Base-by-base conservation (phyloP, 1,140 invertebrate genomes). In the Dermatophagoides farinae region DNA sequence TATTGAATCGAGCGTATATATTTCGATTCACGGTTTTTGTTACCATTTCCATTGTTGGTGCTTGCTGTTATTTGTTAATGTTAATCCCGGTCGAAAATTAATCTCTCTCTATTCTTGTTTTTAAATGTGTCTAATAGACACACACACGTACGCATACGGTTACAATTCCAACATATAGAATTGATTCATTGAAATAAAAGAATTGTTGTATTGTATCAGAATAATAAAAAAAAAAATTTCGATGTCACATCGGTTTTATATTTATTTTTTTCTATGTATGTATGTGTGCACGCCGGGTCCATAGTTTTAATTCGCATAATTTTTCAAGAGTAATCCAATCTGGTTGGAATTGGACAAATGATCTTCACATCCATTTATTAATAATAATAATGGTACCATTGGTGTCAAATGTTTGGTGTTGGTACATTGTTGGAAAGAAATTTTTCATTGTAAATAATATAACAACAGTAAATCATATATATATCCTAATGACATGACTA, bases 321-420 rank as follows among this genome's bases (percentile, higher is more conserved):
- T 55, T 55, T 55, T 55, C 53, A 55, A 14, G 38, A 55, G 53
- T 55, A 55, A 55, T 55, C 53, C 53, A 55, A 55, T 55, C 1
- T 14, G 20, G 47, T 20, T 50, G 14, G 10, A 44, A 4, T 8
- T 44, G 43, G 43, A 44, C 43, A 44, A 44, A 16, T 44, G 6
- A 16, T n/a, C 2, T 5, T 44, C 14, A 2, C 14, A 44, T 16
- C 10, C 43, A 44, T 20, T 20, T 5, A 44, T 44, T 44, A 20
- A n/a, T 44, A 16, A 16, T 44, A 44, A 31, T 31, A 31, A 31
- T 31, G 31, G 31, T 31, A 31, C 31, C 31, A 31, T 31, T 31
- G 31, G 31, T 31, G 31, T 46, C 20, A 46, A 46, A 20, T 46
- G 10, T 46, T n/a, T n/a, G n/a, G n/a, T n/a, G n/a, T n/a, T n/a